Conservation (phyloP, 2,888 invertebrate species). For the Hartigia nigra region DNA sequence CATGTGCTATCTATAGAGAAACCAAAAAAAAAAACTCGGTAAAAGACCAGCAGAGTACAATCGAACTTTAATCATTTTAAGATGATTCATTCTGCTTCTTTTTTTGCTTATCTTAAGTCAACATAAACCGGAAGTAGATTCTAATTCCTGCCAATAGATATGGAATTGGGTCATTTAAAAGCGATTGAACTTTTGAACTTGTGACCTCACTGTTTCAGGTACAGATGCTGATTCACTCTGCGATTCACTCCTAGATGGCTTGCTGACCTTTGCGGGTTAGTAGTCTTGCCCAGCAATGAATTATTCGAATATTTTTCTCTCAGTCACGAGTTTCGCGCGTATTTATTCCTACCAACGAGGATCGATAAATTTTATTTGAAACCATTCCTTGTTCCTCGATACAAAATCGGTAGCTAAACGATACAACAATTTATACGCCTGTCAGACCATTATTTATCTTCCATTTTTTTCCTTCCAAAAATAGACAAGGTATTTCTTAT, state of each 20-base stretch:
- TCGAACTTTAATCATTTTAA: not conserved
- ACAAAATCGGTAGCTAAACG: no score
- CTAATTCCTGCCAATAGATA: not conserved
- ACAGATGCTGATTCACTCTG: no score
- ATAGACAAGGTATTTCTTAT: no score
- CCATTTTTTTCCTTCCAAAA: no score
- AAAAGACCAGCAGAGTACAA: not conserved
- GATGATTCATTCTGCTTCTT: not conserved
- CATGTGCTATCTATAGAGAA: no score
- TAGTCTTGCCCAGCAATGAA: slow-evolving; percentile 31
- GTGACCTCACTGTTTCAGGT: slow-evolving; percentile 44
- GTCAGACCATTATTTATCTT: no score
- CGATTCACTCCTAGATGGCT: slow-evolving; percentile 20
- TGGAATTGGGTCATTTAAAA: slow-evolving; percentile 6
- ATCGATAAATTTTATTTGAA: not conserved
- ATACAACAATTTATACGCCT: no score
- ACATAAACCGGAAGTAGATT: not conserved
- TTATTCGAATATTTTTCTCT: slow-evolving; percentile 32
- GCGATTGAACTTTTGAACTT: slow-evolving; percentile 53
- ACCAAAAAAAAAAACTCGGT: not conserved
- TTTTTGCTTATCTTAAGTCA: not conserved
- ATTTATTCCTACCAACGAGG: not conserved
- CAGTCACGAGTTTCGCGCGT: not conserved
- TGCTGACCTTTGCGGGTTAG: slow-evolving; percentile 21
- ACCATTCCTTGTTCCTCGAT: no score